Percentiles rank a stretch among this genome's conserved stretches.
Conservation (phyloP, 2,797 vertebrate genomes). For the Sarcophilus harrisii region DNA sequence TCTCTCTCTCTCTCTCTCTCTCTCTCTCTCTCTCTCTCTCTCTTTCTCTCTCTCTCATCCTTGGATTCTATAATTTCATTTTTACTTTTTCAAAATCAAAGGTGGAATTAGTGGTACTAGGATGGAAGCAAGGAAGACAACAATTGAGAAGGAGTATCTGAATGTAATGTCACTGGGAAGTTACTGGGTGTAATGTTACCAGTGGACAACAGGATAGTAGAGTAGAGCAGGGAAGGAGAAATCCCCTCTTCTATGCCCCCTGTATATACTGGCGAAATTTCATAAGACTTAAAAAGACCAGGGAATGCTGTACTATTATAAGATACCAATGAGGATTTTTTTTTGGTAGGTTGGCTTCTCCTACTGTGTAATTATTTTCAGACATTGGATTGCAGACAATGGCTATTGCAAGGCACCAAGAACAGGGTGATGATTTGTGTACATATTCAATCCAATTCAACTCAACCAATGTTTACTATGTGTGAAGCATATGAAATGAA, state of each 20-base stretch:
- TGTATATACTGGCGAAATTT: neutral
- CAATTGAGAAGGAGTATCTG: neutral
- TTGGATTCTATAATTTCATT: neutral
- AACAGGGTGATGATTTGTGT: constrained; percentile 17
- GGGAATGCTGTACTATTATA: neutral
- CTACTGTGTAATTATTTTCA: constrained; percentile 32
- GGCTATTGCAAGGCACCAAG: neutral
- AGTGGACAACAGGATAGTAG: neutral
- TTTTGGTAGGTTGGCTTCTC: neutral
- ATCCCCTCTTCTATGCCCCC: neutral
- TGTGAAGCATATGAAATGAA: neutral
- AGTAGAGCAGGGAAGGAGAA: neutral
- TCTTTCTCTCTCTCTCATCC: too few relatives aligned
- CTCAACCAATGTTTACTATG: neutral
- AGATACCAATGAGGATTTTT: constrained; percentile 1
- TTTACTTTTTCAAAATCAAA: neutral
- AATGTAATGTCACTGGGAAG: neutral
- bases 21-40: too few relatives aligned
- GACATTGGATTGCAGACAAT: neutral
- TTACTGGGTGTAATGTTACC: neutral
- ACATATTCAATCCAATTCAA: neutral
- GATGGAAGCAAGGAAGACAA: neutral
- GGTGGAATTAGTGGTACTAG: neutral
- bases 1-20: too few relatives aligned
- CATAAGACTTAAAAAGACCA: neutral